Evolutionary conservation across 2,113 vertebrate genomes (phyloP).

Genomic region (Trematomus loennbergii): DNA sequence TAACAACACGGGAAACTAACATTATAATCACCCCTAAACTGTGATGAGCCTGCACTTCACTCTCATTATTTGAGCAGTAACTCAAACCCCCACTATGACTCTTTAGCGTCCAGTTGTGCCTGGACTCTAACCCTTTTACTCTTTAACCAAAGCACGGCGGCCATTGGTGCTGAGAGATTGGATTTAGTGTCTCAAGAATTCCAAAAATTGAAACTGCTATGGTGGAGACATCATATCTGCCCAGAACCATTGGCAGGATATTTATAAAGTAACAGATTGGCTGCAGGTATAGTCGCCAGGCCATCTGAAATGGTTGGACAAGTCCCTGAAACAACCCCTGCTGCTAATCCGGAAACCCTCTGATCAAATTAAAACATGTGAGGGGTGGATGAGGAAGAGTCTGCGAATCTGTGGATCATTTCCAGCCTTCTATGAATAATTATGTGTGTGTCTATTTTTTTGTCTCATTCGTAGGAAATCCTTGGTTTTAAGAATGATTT

Average conservation of each 20-base stretch:
- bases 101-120: constrained; percentile 2
- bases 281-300: constrained; percentile 57
- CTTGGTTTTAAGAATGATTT: constrained; percentile 18
- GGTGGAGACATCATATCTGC: constrained; percentile 27
- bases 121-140: constrained; percentile 6
- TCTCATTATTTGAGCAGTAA: constrained; percentile 1
- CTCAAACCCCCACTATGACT: constrained; percentile 11
- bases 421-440: constrained; percentile 26
- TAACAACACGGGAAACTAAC: constrained; percentile 6
- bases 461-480: constrained; percentile 18
- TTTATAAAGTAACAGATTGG: constrained; percentile 64
- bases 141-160: constrained; percentile 7
- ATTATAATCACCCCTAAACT: constrained; percentile 35
- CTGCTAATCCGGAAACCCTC: constrained; percentile 69
- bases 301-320: constrained; percentile 56
- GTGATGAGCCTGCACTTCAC: constrained; percentile 1
- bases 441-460: constrained; percentile 5
- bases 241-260: constrained; percentile 58
- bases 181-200: constrained; percentile 16
- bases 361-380: constrained; percentile 72
- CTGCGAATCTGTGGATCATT: constrained; percentile 41
- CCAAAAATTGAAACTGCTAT: constrained; percentile 36
- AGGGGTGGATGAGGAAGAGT: constrained; percentile 41
- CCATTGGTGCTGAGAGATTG: not conserved
- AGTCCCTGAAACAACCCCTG: constrained; percentile 43